Evolutionary conservation across 2,797 vertebrate species (phyloP), one percentile per base, ranked within the genome.

Genomic region (Sandelia bainsii): DNA sequence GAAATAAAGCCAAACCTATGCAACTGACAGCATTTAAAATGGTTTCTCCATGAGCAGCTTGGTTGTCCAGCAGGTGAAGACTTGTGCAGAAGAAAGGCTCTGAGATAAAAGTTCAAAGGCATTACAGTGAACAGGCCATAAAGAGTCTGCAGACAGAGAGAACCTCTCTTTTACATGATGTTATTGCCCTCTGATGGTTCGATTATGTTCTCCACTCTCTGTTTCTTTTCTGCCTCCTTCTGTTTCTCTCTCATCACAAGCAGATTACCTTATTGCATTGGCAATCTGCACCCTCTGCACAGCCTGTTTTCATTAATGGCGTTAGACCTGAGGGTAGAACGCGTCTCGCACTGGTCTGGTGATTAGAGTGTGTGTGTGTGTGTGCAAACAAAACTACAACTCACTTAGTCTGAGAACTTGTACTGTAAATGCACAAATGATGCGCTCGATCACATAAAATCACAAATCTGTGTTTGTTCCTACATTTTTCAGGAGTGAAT

Each of bases 51-150:
- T n/a, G 22, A 63, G 59, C 20, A 56, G 65, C 54, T 13, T 3
- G 37, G 51, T 67, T 68, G 75, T 82, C 77, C 50, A 27, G 45
- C 72, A 20, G 19, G 1, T 29, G 62, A 76, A 72, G 69, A 85
- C 81, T 87, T 85, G 85, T 84, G 78, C 54, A 25, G 60, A 14
- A 34, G 39, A 42, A 3, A 12, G 54, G 13, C n/a, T 42, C 46
- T 61, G 56, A 66, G 74, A 82, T 82, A 82, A 84, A 72, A 34
- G 46, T 40, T 81, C 80, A 77, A 75, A 66, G 77, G n/a, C 53
- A 42, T n/a, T 37, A n/a, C 22, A 17, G 64, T n/a, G 64, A 76
- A 60, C 60, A 27, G 77, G 60, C 57, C 54, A 74, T 72, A 56
- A 72, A 56, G 68, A 66, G 20, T 12, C 63, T 20, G 62, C 22